Evolutionary conservation across 2,113 vertebrate genomes (phyloP), one percentile per base, ranked within the genome.

Genomic region (Dendropsophus ebraccatus): DNA sequence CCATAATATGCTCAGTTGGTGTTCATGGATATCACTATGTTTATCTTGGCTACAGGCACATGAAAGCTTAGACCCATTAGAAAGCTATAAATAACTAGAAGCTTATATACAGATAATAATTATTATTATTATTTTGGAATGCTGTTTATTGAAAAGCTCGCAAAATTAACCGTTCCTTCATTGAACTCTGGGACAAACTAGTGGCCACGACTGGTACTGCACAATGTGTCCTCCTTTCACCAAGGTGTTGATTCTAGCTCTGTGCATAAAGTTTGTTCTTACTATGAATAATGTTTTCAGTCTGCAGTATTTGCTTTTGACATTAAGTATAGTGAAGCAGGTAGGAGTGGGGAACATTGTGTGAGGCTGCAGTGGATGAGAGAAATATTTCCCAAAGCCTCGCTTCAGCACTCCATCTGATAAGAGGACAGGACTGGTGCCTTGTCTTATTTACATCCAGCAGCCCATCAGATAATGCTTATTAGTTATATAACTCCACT

Each of bases 1-100:
- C 25, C 60, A 65, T 65, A 65, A 65, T 28, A 16, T 14, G 11
- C 30, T 28, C 25, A 30, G 60, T 65, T 30, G 58, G 23, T 25
- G 58, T 30, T 65, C 60, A 30, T 65, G 60, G 60, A 65, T 28
- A 65, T 65, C 60, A 14, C 60, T 65, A 28, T 65, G 60, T 65
- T 65, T 65, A 14, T n/a, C 60, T 30, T 30, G 60, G 25, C 21
- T 30, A 14, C 8, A 2, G 5, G 14, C 5, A 6, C n/a, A 14
- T 14, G 11, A 60, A 60, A 60, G n/a, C 11, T 9, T 10, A 60
- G 12, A 28, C 9, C 9, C 8, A 65, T 65, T 30, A 28, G 25
- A 30, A 65, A 30, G 60, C 12, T 65, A 65, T 28, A 65, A 65
- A 65, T 60, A 65, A 65, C 60, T 30, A 8, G 25, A 16, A 30